Base-by-base conservation (phyloP, 2,888 invertebrate genomes). In the Meteorus colon region DNA sequence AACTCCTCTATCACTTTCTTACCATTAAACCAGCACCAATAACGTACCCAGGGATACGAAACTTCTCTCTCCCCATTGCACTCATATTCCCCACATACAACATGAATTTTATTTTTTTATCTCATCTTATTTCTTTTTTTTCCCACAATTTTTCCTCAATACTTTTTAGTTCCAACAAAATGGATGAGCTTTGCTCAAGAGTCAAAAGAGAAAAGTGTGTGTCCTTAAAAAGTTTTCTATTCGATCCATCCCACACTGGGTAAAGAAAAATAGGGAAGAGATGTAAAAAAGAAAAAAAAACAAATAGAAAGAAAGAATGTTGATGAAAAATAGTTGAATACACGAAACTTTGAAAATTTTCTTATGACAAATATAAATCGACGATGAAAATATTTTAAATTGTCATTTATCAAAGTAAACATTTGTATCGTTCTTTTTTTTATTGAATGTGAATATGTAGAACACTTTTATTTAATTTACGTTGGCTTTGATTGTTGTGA, bases 21-120 rank as follows among this genome's bases (percentile, higher is more conserved):
- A 60, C 55, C 69, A 65, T 45, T 70, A 62, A 70, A 69, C 16
- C 62, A 74, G 78, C 77, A 77, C 77, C 78, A 79, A 80, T 80
- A 80, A 65, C 68, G 37, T 65, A 34, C 37, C n/a, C 4, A 34
- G 2, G 8, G n/a, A 55, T n/a, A n/a, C 16, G 1, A 55, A 55
- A 55, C 19, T 55, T 55, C n/a, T 24, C n/a, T 55, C 10, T 55
- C 10, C 10, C 1, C 5, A 55, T 24, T 8, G 2, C 19, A 24
- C 19, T 24, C 24, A 55, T 55, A 8, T 24, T 19, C 19, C n/a
- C 19, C 19, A 55, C 19, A 55, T 19, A 55, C n/a, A 19, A 55
- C 19, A 70, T 78, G 48, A 70, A 77, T 72, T 76, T 73, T 73
- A 73, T 76, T 75, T 80, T 75, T 78, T 76, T 55, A n/a, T 55